phyloP scores from a whole-genome alignment of 1,140 invertebrate genomes.

The Pteromalus puparum region DNA sequence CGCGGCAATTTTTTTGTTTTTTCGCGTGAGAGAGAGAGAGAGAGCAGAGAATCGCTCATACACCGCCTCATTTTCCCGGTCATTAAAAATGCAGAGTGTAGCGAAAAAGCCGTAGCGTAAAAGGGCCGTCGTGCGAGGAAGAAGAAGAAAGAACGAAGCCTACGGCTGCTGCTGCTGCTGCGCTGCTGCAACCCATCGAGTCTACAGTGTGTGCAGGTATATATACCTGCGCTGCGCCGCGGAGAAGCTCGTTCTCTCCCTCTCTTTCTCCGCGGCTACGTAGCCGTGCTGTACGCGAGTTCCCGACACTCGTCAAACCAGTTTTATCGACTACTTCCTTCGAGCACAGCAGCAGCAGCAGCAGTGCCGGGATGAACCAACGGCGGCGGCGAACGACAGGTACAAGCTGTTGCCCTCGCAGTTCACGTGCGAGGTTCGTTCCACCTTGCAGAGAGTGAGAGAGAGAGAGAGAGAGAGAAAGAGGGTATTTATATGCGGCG shows the following conservation, averaged over 20 bases:
- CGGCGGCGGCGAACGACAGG: slow-evolving; percentile 19
- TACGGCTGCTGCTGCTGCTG: background rate
- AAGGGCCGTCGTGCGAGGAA: background rate
- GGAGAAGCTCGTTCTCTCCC: background rate
- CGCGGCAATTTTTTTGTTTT: slow-evolving; percentile 7
- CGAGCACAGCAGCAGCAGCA: slow-evolving; percentile 28
- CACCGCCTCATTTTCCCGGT: slow-evolving; percentile 3
- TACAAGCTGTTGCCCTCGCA: slow-evolving; percentile 39
- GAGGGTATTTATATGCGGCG: slow-evolving; percentile 29
- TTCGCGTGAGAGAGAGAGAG: background rate
- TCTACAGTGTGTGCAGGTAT: background rate
- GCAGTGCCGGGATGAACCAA: slow-evolving; percentile 62
- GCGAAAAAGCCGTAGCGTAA: slow-evolving; percentile 29
- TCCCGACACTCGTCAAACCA: slow-evolving; percentile 73
- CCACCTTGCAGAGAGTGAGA: slow-evolving; percentile 19
- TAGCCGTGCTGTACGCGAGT: slow-evolving; percentile 45
- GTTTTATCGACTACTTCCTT: slow-evolving; percentile 75
- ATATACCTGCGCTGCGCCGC: too few relatives aligned
- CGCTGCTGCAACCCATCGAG: background rate
- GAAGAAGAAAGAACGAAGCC: slow-evolving; percentile 24
- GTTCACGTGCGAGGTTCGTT: slow-evolving; percentile 25
- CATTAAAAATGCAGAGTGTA: slow-evolving; percentile 9
- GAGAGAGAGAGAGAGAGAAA: too few relatives aligned
- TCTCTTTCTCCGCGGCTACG: background rate
- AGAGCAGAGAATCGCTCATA: background rate